Evolutionary conservation across 35 echinoderm and acorn worm genomes (phyloP), one percentile per base, ranked within the genome.

Genomic region (Hemicentrotus pulcherrimus): DNA sequence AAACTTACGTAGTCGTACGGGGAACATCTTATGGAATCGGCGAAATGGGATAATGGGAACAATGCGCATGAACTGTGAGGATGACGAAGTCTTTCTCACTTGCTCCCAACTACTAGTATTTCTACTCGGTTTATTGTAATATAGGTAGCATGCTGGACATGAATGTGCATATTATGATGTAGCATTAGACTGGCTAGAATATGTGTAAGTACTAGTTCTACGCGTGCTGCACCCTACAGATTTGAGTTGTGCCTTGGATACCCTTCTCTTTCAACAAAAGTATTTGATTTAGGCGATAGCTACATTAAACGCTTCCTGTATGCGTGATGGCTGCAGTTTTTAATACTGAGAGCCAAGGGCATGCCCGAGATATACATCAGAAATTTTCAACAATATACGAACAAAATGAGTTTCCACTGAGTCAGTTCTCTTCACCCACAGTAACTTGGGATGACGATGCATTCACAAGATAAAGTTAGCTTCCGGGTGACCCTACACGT

Each of bases 351-450:
- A 78, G 65, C 65, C 65, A 78, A 78, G 65, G 65, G 65, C 65
- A 78, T 78, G 65, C 65, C 65, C 65, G 65, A 78, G 65, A 78
- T 78, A 78, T 78, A 7, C 65, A 78, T 78, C 65, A 78, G 65
- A 71, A 78, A 78, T n/a, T 78, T 78, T 78, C 65, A 78, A 78
- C 65, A 78, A 78, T 78, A 78, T 78, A 78, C 65, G 65, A 78
- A 78, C 22, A 78, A 78, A 78, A 78, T 28, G 65, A 22, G 65
- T 78, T 78, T 78, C 65, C 65, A 78, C 65, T 70, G 61, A 70
- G 61, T 70, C 65, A 78, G 65, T 78, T 28, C 65, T 28, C 65
- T 78, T 78, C 65, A 78, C 22, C 65, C 65, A 78, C 65, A 22
- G 65, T 78, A 78, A 28, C 65, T 22, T n/a, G 19, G 65, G 65